Percentiles rank a stretch among this genome's conserved stretches.
Conservation (phyloP, 2,113 vertebrate species). For the Siniperca chuatsi region DNA sequence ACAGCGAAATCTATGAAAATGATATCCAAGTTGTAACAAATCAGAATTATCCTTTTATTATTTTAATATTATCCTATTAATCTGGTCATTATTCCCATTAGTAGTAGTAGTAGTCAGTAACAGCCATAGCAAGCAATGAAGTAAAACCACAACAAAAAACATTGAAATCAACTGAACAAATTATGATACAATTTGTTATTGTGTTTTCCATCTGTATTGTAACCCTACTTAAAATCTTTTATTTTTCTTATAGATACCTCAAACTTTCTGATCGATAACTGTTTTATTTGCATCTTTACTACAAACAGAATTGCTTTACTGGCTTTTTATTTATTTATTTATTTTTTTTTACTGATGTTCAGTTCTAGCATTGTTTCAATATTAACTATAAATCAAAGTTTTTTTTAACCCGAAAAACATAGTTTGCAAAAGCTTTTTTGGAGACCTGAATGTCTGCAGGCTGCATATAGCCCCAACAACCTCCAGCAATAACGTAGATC, state of each 20-base stretch:
- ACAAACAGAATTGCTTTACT: not conserved
- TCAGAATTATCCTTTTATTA: too few relatives aligned
- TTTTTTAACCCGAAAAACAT: not conserved
- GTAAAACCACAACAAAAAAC: too few relatives aligned
- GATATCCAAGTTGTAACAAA: too few relatives aligned
- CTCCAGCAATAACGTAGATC: not conserved
- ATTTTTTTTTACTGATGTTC: not conserved
- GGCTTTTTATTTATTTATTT: not conserved
- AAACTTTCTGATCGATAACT: too few relatives aligned
- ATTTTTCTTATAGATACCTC: too few relatives aligned
- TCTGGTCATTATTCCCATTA: not conserved
- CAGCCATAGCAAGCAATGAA: not conserved
- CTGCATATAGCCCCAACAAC: too few relatives aligned
- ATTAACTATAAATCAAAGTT: too few relatives aligned
- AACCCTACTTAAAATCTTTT: too few relatives aligned
- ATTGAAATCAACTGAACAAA: too few relatives aligned
- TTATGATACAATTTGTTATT: too few relatives aligned
- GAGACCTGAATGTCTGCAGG: not conserved
- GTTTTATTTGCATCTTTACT: not conserved
- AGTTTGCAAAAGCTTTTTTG: not conserved
- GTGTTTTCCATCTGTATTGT: too few relatives aligned
- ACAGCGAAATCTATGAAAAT: not conserved
- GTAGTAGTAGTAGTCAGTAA: not conserved
- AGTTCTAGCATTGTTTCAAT: not conserved
- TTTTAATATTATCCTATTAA: too few relatives aligned